A percentile compares a stretch with the other conserved stretches of the same genome.
phyloP scores from a whole-genome alignment of 2,113 vertebrate species.

The Pedionomus torquatus region DNA sequence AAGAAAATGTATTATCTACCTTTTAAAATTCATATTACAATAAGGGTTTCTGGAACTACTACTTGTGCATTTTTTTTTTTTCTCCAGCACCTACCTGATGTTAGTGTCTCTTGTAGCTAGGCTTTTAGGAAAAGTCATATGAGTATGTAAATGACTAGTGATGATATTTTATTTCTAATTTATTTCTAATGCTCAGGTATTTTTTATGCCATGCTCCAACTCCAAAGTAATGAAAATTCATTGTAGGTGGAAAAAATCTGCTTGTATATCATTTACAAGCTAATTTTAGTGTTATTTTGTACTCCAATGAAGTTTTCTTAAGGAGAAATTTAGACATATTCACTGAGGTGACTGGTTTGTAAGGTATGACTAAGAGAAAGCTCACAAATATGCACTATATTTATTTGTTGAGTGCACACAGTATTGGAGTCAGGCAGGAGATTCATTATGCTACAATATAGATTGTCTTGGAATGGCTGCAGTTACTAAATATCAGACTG shows the following conservation, averaged over 20 bases:
- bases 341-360: not conserved
- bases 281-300: not conserved
- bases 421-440: not conserved
- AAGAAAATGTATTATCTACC: not conserved
- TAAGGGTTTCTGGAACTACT: not conserved
- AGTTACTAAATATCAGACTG: not conserved
- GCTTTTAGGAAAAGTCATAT: not conserved
- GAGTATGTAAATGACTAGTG: not conserved
- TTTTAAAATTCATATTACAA: not conserved
- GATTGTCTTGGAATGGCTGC: not conserved
- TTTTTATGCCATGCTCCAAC: not conserved
- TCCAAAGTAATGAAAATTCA: not conserved
- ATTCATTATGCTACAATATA: not conserved
- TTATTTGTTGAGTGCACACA: not conserved
- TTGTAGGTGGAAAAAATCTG: not conserved
- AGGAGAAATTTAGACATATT: not conserved
- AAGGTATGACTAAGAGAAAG: not conserved
- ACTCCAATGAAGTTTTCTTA: not conserved
- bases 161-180: not conserved
- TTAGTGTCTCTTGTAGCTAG: not conserved
- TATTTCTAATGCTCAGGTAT: not conserved
- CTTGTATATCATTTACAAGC: not conserved
- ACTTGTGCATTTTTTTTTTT: rapidly evolving
- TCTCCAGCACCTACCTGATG: not conserved
- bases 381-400: not conserved